Evolutionary conservation across 2,888 invertebrate species (phyloP).

Genomic region (Pterostichus niger): DNA sequence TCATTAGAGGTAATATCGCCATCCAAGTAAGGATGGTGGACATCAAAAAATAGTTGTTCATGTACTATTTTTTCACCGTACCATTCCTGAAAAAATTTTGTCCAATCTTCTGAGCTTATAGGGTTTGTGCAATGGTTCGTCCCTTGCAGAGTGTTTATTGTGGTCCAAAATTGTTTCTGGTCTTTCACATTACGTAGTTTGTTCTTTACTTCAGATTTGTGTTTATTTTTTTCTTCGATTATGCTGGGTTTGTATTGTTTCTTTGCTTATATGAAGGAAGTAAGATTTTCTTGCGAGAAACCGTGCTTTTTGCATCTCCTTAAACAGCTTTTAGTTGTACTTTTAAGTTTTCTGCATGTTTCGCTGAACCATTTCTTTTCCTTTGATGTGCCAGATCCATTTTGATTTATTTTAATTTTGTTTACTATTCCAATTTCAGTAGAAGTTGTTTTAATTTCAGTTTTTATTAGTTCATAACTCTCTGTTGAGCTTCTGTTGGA

Average conservation of each 20-base stretch:
- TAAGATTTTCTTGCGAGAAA: conserved; percentile 8
- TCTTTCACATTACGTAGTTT: too few relatives aligned
- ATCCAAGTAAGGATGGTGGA: too few relatives aligned
- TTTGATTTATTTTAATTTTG: conserved; percentile 17
- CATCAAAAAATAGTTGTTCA: not conserved
- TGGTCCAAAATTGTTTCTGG: too few relatives aligned
- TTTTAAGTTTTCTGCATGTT: conserved; percentile 2
- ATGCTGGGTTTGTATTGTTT: conserved; percentile 7
- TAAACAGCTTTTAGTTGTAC: not conserved
- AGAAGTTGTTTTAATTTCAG: conserved; percentile 5
- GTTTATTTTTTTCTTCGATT: too few relatives aligned
- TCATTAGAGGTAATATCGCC: too few relatives aligned
- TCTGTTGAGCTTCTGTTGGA: not conserved
- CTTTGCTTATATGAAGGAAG: not conserved
- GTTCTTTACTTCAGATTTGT: too few relatives aligned
- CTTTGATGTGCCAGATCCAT: not conserved
- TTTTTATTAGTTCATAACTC: conserved; percentile 15
- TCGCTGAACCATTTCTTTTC: conserved; percentile 1
- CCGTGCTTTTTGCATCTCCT: conserved; percentile 12
- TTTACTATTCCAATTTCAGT: conserved; percentile 25
- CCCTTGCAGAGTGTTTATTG: too few relatives aligned
- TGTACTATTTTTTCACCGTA: not conserved
- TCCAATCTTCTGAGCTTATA: not conserved
- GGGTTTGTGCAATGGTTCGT: too few relatives aligned
- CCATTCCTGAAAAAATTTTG: not conserved